A percentile compares a stretch with the other conserved stretches of the same genome.
phyloP scores from a whole-genome alignment of 2,888 invertebrate species.

The Ichneumoninae sp. region DNA sequence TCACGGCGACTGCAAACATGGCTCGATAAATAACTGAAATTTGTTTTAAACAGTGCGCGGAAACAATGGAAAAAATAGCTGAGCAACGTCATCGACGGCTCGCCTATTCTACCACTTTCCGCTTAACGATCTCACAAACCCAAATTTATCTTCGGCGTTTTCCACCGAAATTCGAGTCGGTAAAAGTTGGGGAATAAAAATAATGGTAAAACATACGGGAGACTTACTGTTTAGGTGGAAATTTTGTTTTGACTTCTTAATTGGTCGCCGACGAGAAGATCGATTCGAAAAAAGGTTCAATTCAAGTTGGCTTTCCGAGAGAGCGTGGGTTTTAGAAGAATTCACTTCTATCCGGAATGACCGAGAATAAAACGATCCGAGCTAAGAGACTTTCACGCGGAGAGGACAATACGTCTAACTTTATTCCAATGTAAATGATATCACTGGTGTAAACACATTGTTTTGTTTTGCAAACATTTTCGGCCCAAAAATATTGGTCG shows the following conservation, averaged over 20 bases:
- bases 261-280: constrained; percentile 28
- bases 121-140: constrained; percentile 4
- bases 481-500: neutral
- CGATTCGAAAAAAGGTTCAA: constrained; percentile 33
- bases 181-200: neutral
- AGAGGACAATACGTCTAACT: neutral
- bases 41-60: neutral
- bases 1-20: neutral
- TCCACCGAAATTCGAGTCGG: constrained; percentile 11
- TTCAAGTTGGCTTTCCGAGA: constrained; percentile 1
- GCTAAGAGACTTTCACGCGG: neutral
- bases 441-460: neutral
- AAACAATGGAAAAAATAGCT: constrained; percentile 13
- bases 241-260: constrained; percentile 49
- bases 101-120: constrained; percentile 5
- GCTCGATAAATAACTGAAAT: constrained; percentile 37
- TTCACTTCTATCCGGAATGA: neutral
- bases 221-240: neutral
- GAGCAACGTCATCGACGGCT: constrained; percentile 21
- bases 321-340: constrained; percentile 22
- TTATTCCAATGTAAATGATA: neutral
- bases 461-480: neutral
- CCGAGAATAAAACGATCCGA: neutral
- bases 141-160: constrained; percentile 30
- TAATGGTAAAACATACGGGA: neutral